Evolutionary conservation across 53 echinoderm and acorn worm species (phyloP), one percentile per base, ranked within the genome.

Genomic region (Luidia sarsii): DNA sequence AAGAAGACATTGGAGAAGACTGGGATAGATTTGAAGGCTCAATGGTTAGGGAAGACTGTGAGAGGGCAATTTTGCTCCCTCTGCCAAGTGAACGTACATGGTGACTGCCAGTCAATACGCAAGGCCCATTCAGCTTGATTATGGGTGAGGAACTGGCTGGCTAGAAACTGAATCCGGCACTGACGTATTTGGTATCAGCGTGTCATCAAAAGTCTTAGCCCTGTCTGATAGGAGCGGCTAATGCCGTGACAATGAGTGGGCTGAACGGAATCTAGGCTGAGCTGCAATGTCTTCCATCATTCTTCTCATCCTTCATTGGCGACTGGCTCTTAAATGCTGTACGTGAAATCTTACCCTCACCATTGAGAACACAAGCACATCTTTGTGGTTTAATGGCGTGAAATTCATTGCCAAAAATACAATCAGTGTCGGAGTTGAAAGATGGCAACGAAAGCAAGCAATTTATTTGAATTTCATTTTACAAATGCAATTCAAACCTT

Each of bases 131-230:
- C 30, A 41, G 77, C 18, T 60, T 15, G 77, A 77, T 59, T 61
- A 61, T 77, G 48, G 77, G 77, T 61, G 59, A 59, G 61, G 59
- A 45, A 77, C 31, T 45, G 45, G 77, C 74, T 60, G 46, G 46
- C n/a, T n/a, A 50, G 61, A n/a, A n/a, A n/a, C n/a, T n/a, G n/a
- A 61, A 77, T 77, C 59, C 4, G 59, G 61, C 39, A 16, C 77
- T 43, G 29, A 14, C 61, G 77, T 77, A 61, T 77, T 77, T 48
- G 39, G 77, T 60, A n/a, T 77, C 77, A 19, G 38, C 33, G 46
- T 60, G 59, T 60, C 77, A 77, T 60, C 61, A 55, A 77, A 31
- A 59, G 46, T 60, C 77, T 59, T 45, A 20, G 41, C 59, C 20
- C 59, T 28, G 59, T 6, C 59, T 31, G 43, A 46, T 45, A 15